These are phyloP conservation scores for Papilio xuthus DNA, from an alignment of 1,140 invertebrate genomes.

Conservation along the genomic window DNA sequence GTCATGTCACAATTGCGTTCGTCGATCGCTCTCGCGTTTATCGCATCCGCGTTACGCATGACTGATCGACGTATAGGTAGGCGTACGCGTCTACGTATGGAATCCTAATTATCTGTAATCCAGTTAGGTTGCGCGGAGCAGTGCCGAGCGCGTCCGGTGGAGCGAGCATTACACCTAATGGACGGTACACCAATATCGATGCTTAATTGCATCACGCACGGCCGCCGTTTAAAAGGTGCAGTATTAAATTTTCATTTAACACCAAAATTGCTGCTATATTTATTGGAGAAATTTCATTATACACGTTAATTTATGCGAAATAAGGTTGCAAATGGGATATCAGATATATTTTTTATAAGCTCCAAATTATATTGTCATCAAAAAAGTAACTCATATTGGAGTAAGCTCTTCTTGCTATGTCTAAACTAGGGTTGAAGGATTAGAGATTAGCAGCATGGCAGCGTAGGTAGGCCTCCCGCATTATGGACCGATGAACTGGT, in stretches of 20 bases:
- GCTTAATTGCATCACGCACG: slow-evolving; percentile 59
- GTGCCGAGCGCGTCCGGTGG: slow-evolving; percentile 33
- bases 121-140: slow-evolving; percentile 16
- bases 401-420: too few species aligned
- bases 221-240: slow-evolving; percentile 10
- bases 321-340: not conserved
- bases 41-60: not conserved
- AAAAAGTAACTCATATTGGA: too few species aligned
- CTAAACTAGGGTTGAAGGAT: too few species aligned
- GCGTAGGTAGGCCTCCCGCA: too few species aligned
- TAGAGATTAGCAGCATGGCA: too few species aligned
- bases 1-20: not conserved
- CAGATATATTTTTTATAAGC: not conserved
- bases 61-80: not conserved
- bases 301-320: not conserved
- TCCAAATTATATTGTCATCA: too few species aligned
- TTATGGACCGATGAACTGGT: too few species aligned
- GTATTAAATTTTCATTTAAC: slow-evolving; percentile 8
- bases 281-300: not conserved
- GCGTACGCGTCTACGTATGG: not conserved
- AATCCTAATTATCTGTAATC: slow-evolving; percentile 10
- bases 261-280: slow-evolving; percentile 13
- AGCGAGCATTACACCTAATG: slow-evolving; percentile 58
- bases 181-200: slow-evolving; percentile 57
- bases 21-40: not conserved